Base-by-base conservation (phyloP, 2,888 invertebrate genomes). In the Tigriopus californicus region DNA sequence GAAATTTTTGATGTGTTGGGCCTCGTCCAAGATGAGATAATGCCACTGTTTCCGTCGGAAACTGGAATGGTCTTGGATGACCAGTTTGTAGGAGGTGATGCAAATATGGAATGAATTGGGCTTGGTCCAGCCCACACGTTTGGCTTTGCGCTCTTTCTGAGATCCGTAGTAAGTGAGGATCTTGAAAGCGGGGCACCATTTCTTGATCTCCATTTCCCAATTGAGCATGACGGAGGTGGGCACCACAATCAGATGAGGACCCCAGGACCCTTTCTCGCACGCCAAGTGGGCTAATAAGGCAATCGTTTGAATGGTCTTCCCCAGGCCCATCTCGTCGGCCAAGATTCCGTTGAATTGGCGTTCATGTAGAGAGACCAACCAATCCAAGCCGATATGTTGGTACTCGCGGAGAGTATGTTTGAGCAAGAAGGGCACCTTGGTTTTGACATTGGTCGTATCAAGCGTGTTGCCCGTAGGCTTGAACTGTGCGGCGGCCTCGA, bases 161-260 rank as follows among this genome's bases (percentile, higher is more conserved):
- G 84, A 82, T 51, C 98, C 98, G 70, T 94, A 98, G 72, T 98
- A 98, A 1, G 97, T 97, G 65, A 99, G 79, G 68, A 98, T 90
- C 77, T 99, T 98, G 72, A 98, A 92, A 57, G 89, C 91, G 1
- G 98, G 98, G 72, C 95, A 97, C 98, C 98, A 99, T 73, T 97
- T 97, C 73, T 98, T 97, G 69, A 94, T 87, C 74, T 98, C 98
- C 89, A 97, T 91, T 76, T 99, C 98, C 98, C 98, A 98, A 75
- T 99, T 99, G 62, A 98, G 78, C 85, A 98, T 94, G 56, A 99
- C 97, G 64, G 95, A 95, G 15, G 98, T 98, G 61, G 98, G 98
- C 65, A 99, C 98, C 63, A 98, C 87, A 65, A 98, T 92, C 24
- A 98, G 77, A 78, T 98, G 98, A 59, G 98, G 98, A 41, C 98